phyloP scores from a whole-genome alignment of 2,888 invertebrate genomes.

The Cheilosia vernalis region DNA sequence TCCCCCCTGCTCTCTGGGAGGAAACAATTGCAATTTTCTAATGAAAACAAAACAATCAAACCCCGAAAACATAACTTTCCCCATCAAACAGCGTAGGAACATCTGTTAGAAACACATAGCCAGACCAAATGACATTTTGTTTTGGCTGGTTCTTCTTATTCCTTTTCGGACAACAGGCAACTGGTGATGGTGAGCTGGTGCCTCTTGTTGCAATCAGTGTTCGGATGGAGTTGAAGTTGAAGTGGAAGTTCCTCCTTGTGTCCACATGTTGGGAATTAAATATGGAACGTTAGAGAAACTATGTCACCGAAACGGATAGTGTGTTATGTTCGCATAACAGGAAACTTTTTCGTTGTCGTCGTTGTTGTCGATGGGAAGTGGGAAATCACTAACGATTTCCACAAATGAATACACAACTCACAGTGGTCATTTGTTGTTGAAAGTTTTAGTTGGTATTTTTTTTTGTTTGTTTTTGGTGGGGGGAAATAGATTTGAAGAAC shows the following conservation, averaged over 20 bases:
- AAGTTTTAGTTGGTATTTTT: slow-evolving; percentile 14
- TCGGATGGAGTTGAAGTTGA: slow-evolving; percentile 29
- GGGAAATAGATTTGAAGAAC: slow-evolving; percentile 30
- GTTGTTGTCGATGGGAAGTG: slow-evolving; percentile 34
- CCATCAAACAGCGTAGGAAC: slow-evolving; percentile 59
- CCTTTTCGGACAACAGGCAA: slow-evolving; percentile 52
- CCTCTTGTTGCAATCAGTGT: slow-evolving; percentile 29
- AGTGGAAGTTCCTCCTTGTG: slow-evolving; percentile 57
- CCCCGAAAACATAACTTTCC: slow-evolving; percentile 71
- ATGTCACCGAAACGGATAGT: slow-evolving; percentile 74
- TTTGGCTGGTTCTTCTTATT: slow-evolving; percentile 30
- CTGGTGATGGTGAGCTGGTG: neutral
- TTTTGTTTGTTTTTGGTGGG: slow-evolving; percentile 4
- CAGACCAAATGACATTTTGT: slow-evolving; percentile 61
- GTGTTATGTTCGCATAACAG: slow-evolving; percentile 58
- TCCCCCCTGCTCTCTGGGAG: neutral
- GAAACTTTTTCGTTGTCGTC: slow-evolving; percentile 14
- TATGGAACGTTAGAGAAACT: slow-evolving; percentile 70
- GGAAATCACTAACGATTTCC: slow-evolving; percentile 47
- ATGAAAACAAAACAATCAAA: slow-evolving; percentile 59
- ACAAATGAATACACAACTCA: slow-evolving; percentile 67
- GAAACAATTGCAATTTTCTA: slow-evolving; percentile 54
- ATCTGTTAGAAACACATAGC: slow-evolving; percentile 60
- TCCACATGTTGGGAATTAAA: slow-evolving; percentile 45
- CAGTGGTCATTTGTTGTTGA: slow-evolving; percentile 48